phyloP scores from a whole-genome alignment of 2,113 vertebrate species.

The Trogon melanurus region DNA sequence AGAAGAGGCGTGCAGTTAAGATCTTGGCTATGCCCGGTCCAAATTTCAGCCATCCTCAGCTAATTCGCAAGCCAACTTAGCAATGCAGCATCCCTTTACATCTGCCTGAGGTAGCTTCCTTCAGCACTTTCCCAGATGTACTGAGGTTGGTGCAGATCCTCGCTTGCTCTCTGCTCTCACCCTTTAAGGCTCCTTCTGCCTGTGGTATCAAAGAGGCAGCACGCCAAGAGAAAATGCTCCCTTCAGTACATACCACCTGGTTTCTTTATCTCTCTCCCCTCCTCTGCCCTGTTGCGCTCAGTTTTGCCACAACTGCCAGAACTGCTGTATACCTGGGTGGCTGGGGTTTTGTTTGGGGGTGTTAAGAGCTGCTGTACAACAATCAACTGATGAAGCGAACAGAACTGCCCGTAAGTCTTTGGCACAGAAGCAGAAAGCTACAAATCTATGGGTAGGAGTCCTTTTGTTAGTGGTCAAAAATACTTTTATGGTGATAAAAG shows the following conservation, averaged over 20 bases:
- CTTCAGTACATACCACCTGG: not conserved
- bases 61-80: not conserved
- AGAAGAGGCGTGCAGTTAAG: not conserved
- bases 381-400: not conserved
- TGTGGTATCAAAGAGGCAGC: not conserved
- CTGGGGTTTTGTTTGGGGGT: accelerated
- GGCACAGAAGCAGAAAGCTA: not conserved
- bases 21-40: not conserved
- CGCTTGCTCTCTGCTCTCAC: not conserved
- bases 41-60: not conserved
- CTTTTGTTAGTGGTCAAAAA: not conserved
- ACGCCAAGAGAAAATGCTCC: not conserved
- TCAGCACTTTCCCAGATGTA: not conserved
- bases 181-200: not conserved
- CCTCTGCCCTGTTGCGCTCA: not conserved
- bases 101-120: not conserved
- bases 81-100: not conserved
- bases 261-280: not conserved
- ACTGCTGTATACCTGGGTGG: not conserved
- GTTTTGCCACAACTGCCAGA: not conserved
- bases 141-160: not conserved
- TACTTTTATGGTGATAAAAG: too few relatives aligned
- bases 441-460: not conserved
- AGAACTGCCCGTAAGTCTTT: not conserved
- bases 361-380: not conserved